Conservation (phyloP, 37 sponge, comb jelly and placozoan species). For the Amphimedon queenslandica region DNA sequence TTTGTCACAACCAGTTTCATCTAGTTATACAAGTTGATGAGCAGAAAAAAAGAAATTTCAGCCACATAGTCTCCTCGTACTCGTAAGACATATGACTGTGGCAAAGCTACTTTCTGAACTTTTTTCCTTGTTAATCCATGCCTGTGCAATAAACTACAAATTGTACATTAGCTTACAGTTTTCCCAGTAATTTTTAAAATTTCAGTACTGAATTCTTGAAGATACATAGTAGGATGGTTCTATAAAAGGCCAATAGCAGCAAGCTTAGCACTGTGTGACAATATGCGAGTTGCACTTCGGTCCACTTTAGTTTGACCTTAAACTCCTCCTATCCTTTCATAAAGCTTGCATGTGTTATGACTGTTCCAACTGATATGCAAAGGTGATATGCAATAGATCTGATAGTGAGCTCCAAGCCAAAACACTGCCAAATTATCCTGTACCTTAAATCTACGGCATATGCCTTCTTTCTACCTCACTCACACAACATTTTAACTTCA, state of each 20-base stretch:
- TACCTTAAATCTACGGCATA: conserved; percentile 6
- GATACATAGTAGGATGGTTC: conserved; percentile 4
- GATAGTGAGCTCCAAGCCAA: conserved; percentile 12
- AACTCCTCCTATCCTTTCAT: neutral
- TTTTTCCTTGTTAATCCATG: no score
- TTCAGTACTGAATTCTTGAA: conserved; percentile 4
- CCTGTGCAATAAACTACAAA: conserved; percentile 1
- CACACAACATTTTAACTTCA: neutral
- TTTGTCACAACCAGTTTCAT: conserved; percentile 26
- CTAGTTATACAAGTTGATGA: conserved; percentile 4
- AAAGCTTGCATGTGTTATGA: neutral
- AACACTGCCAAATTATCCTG: conserved; percentile 10
- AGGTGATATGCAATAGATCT: conserved; percentile 6
- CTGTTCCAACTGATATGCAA: conserved; percentile 5
- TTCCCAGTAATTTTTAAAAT: neutral
- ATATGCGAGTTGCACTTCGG: no score
- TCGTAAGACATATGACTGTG: neutral
- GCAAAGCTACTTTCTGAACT: no score
- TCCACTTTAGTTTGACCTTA: no score
- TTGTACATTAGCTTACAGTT: neutral
- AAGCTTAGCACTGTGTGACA: no score
- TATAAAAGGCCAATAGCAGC: neutral
- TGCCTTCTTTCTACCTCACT: neutral
- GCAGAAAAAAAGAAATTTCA: no score
- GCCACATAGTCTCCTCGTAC: conserved; percentile 2